Percentiles rank a stretch among this genome's conserved stretches.
Conservation (phyloP, 2,888 invertebrate genomes). For the Cordilura impudica region DNA sequence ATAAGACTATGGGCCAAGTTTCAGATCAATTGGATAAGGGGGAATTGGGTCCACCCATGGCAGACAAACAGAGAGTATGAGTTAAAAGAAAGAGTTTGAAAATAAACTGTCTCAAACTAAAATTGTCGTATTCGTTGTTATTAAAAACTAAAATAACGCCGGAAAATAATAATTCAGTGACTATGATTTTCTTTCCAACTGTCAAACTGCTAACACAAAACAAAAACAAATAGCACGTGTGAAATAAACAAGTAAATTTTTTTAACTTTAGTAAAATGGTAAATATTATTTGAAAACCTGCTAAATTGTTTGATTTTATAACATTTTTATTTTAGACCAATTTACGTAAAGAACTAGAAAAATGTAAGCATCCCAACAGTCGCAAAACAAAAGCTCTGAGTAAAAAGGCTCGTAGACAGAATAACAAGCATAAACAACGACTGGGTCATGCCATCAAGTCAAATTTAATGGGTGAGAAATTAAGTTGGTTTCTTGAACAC, state of each 20-base stretch:
- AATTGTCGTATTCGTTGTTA: background rate
- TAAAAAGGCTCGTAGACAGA: conserved; percentile 82
- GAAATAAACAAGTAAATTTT: background rate
- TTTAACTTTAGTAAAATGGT: conserved; percentile 55
- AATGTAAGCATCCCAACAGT: conserved; percentile 90
- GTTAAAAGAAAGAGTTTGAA: too few relatives aligned
- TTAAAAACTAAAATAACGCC: background rate
- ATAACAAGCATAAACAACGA: conserved; percentile 75
- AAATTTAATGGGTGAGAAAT: conserved; percentile 86
- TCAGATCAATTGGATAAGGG: too few relatives aligned
- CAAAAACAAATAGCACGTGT: conserved; percentile 48
- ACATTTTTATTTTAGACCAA: conserved; percentile 76
- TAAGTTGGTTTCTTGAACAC: conserved; percentile 86
- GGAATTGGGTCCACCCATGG: too few relatives aligned
- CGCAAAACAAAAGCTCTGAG: conserved; percentile 87
- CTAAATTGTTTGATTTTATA: background rate
- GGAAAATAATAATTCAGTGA: background rate
- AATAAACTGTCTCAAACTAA: too few relatives aligned
- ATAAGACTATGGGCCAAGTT: too few relatives aligned
- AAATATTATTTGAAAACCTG: conserved; percentile 17
- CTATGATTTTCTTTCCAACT: background rate
- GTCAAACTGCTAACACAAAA: conserved; percentile 17
- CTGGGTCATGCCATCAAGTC: conserved; percentile 84
- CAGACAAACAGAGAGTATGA: too few relatives aligned
- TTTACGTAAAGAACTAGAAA: conserved; percentile 79